Evolutionary conservation across 1,140 invertebrate species (phyloP).

Genomic region (Lepidurus apus): DNA sequence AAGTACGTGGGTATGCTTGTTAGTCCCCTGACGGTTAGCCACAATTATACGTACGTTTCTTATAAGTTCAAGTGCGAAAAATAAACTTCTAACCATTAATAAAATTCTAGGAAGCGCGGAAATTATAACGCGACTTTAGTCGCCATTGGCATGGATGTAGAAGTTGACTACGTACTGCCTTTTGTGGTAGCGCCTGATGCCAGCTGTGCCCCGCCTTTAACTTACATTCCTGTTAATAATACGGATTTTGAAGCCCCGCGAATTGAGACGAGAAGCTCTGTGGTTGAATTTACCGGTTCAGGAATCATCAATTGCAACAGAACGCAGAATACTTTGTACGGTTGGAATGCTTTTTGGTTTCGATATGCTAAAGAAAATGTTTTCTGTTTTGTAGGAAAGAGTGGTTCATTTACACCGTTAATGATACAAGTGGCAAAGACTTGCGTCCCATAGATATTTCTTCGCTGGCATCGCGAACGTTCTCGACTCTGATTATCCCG

Average conservation of each 20-base stretch:
- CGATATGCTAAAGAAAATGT: constrained; percentile 3
- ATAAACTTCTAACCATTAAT: neutral
- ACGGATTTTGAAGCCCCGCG: constrained; percentile 36
- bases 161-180: constrained; percentile 35
- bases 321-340: constrained; percentile 37
- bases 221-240: constrained; percentile 37
- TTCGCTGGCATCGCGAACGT: constrained; percentile 35
- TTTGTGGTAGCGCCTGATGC: constrained; percentile 41
- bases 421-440: constrained; percentile 26
- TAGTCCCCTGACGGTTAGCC: constrained; percentile 32
- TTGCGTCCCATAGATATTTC: constrained; percentile 32
- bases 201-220: constrained; percentile 39
- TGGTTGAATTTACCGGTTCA: constrained; percentile 27
- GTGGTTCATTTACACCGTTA: constrained; percentile 35
- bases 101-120: constrained; percentile 30
- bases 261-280: constrained; percentile 23
- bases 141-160: constrained; percentile 36
- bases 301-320: constrained; percentile 35
- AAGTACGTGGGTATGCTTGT: constrained; percentile 28
- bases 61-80: neutral
- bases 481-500: constrained; percentile 41
- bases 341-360: too few species aligned
- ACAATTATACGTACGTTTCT: constrained; percentile 36
- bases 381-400: constrained; percentile 35
- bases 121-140: constrained; percentile 39